phyloP scores from a whole-genome alignment of 37 sponge, comb jelly and placozoan genomes.

The Chondrosia reniformis region DNA sequence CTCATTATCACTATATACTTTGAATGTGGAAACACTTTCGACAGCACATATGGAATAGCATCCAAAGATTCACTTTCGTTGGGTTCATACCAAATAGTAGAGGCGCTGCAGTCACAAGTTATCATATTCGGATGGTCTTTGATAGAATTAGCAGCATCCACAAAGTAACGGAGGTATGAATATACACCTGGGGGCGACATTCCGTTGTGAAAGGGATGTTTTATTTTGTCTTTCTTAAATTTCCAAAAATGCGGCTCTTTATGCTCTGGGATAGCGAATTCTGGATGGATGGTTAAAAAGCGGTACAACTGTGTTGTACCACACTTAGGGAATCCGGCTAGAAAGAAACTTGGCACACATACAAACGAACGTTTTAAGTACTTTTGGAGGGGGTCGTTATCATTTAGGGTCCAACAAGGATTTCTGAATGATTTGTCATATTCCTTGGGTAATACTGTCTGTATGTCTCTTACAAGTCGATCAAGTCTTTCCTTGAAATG shows the following conservation, averaged over 20 bases:
- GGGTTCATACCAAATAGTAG: conserved; percentile 43
- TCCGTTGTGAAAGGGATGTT: not conserved
- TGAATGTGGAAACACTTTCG: conserved; percentile 39
- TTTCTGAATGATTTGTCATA: no score
- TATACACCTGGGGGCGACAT: not conserved
- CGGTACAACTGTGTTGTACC: conserved; percentile 31
- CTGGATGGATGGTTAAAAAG: not conserved
- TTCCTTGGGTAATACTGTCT: no score
- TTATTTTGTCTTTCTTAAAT: not conserved
- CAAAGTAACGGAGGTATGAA: conserved; percentile 6
- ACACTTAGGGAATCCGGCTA: conserved; percentile 51
- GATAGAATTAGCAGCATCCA: not conserved
- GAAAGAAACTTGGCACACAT: conserved; percentile 40
- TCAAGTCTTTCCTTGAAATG: no score
- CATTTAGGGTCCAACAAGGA: not conserved
- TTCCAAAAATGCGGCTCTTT: conserved; percentile 57
- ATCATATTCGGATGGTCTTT: not conserved
- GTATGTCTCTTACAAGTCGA: no score
- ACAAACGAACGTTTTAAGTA: not conserved
- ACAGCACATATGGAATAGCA: conserved; percentile 37
- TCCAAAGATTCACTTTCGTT: conserved; percentile 4
- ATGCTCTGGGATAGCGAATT: not conserved
- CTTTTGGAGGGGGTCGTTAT: not conserved
- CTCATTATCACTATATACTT: conserved; percentile 59
- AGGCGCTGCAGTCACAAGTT: conserved; percentile 46